These are phyloP conservation scores for Hippopotamus amphibius DNA, from an alignment of 2,113 vertebrate species.

Conservation along the genomic window DNA sequence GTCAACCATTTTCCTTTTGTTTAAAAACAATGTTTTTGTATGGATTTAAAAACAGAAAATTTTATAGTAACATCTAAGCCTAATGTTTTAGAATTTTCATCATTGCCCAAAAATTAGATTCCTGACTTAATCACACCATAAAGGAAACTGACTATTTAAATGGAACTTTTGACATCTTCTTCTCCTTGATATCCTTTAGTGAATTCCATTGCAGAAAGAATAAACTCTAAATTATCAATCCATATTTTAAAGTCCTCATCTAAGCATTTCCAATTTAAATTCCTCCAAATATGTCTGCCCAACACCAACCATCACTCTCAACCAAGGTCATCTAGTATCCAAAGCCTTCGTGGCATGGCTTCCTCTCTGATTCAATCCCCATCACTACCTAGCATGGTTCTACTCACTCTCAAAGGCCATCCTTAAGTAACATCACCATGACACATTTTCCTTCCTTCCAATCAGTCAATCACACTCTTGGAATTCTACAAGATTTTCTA, in stretches of 20 bases:
- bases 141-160: not conserved
- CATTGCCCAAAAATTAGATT: not conserved
- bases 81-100: not conserved
- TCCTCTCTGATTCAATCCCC: not conserved
- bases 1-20: not conserved
- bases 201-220: not conserved
- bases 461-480: not conserved
- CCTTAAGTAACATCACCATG: not conserved
- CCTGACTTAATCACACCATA: not conserved
- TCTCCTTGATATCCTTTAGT: not conserved
- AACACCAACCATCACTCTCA: not conserved
- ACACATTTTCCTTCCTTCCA: not conserved
- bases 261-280: not conserved
- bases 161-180: not conserved
- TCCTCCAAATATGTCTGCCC: not conserved
- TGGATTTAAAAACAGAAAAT: not conserved
- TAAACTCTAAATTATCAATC: not conserved
- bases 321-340: not conserved
- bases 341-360: rapidly evolving
- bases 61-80: not conserved
- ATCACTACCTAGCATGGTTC: not conserved
- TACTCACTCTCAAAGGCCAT: not conserved
- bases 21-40: not conserved
- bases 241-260: not conserved
- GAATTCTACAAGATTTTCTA: not conserved